A percentile compares a stretch with the other conserved stretches of the same genome.
Conservation (phyloP, 2,797 vertebrate species). For the Arremon brunneinucha region DNA sequence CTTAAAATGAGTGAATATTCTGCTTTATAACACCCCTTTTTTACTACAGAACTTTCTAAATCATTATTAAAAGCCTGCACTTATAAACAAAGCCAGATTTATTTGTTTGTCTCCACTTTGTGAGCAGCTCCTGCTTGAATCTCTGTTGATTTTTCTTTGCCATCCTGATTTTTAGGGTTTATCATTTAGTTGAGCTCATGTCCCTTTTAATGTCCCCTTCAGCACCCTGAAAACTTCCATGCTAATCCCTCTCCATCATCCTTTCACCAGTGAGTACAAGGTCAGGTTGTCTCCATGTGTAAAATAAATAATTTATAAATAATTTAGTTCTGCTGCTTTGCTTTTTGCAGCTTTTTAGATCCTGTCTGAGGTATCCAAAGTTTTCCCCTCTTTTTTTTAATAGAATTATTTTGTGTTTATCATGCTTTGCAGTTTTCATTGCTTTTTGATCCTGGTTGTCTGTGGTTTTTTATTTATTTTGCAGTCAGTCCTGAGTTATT, state of each 20-base stretch:
- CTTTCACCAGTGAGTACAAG: constrained; percentile 1
- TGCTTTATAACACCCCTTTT: background rate
- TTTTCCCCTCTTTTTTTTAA: background rate
- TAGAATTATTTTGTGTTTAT: background rate
- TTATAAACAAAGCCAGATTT: background rate
- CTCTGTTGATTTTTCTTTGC: background rate
- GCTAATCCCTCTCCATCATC: constrained; percentile 23
- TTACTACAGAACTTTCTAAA: background rate
- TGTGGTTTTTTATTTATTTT: background rate
- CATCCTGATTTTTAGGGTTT: background rate
- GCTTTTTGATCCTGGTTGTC: background rate
- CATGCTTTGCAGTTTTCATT: background rate
- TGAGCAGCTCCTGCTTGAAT: background rate
- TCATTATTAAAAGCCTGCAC: background rate
- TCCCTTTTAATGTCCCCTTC: background rate
- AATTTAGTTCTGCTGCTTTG: background rate
- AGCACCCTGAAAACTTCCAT: constrained; percentile 30
- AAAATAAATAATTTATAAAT: background rate
- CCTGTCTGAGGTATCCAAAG: background rate
- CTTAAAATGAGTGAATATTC: background rate
- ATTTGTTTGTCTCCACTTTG: background rate
- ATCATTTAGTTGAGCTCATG: constrained; percentile 1
- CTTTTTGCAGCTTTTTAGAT: background rate
- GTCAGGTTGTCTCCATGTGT: background rate
- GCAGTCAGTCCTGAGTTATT: background rate